A percentile compares a stretch with the other conserved stretches of the same genome.
These are phyloP conservation scores for Chloromyia formosa DNA, from an alignment of 2,888 invertebrate genomes.

Conservation along the genomic window DNA sequence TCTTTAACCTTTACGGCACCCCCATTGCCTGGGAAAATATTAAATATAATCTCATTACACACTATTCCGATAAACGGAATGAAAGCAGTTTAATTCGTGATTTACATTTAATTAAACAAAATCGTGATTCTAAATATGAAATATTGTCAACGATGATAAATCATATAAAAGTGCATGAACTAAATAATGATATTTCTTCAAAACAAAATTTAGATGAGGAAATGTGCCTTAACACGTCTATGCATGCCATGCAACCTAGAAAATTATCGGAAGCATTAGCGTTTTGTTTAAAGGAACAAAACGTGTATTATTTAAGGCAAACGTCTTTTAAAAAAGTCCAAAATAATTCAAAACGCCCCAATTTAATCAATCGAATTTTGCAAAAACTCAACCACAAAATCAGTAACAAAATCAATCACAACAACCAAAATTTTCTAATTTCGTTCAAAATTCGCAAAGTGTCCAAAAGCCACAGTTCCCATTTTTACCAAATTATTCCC, in stretches of 20 bases:
- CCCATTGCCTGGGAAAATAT: no score
- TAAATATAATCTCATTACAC: no score
- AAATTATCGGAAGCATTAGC: conserved; percentile 47
- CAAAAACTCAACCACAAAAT: no score
- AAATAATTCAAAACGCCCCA: no score
- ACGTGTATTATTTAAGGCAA: conserved; percentile 32
- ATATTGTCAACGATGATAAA: conserved; percentile 49
- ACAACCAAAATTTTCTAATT: no score
- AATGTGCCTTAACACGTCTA: conserved; percentile 51
- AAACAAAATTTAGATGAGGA: conserved; percentile 49
- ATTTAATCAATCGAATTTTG: no score
- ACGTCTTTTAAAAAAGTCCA: no score
- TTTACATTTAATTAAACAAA: conserved; percentile 48
- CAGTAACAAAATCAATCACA: no score
- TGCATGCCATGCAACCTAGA: conserved; percentile 51
- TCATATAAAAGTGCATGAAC: conserved; percentile 33
- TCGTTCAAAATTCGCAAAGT: no score
- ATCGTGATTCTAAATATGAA: conserved; percentile 36
- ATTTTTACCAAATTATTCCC: no score
- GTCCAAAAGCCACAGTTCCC: no score
- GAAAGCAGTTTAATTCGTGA: conserved; percentile 49
- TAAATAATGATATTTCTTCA: conserved; percentile 48
- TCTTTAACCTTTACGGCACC: neutral
- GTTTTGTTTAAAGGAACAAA: conserved; percentile 50
- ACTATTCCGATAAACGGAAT: conserved; percentile 35